Conservation (phyloP, 2,888 invertebrate genomes). For the Rotaria magnacalcarata region DNA sequence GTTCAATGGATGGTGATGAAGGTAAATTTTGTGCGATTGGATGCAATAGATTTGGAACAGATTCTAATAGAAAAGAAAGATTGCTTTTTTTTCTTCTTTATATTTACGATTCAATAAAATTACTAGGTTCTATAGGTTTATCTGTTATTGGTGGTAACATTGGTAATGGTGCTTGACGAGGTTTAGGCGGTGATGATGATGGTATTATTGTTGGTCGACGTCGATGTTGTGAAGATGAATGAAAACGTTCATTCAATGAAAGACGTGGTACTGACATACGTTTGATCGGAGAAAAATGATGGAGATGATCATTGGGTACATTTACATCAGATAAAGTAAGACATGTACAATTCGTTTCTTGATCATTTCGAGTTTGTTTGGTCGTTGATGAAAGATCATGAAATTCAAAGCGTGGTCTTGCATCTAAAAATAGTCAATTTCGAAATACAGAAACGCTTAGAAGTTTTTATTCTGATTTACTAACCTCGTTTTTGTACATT, state of each 20-base stretch:
- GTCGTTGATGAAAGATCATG: neutral
- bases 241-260: neutral
- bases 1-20: neutral
- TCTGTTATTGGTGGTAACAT: neutral
- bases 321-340: neutral
- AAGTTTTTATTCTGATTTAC: neutral
- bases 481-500: slow-evolving; percentile 3
- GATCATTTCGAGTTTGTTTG: neutral
- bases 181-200: neutral
- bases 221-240: neutral
- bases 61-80: neutral
- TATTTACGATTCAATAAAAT: neutral
- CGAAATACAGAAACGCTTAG: too few species aligned
- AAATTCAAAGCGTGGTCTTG: neutral
- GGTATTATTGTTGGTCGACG: neutral
- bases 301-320: neutral
- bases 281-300: neutral
- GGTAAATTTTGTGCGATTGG: neutral
- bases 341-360: neutral
- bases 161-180: neutral
- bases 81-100: neutral
- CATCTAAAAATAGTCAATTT: neutral
- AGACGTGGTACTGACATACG: neutral
- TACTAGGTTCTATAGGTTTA: neutral
- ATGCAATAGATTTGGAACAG: neutral